A percentile compares a stretch with the other conserved stretches of the same genome.
phyloP scores from a whole-genome alignment of 2,888 invertebrate genomes.

The Tetrapedia diversipes region DNA sequence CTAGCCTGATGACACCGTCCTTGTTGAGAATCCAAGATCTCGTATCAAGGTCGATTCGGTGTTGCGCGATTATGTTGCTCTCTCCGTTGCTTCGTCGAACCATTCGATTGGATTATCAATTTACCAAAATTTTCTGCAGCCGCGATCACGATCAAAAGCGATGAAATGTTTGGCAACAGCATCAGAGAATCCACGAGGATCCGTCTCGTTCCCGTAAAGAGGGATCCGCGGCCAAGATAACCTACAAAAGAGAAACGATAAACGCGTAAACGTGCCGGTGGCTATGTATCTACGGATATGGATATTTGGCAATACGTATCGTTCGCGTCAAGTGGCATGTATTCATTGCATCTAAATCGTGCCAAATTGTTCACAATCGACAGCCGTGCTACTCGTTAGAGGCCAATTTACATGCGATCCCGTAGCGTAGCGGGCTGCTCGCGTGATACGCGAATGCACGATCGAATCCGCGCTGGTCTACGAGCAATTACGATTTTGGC shows the following conservation, averaged over 20 bases:
- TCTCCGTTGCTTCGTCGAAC: conserved; percentile 27
- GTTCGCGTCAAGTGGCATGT: not conserved
- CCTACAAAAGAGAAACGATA: no score
- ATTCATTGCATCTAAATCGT: conserved; percentile 27
- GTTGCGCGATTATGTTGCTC: conserved; percentile 34
- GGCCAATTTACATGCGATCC: conserved; percentile 15
- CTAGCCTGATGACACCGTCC: conserved; percentile 56
- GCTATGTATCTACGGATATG: no score
- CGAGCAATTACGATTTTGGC: not conserved
- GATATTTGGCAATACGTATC: not conserved
- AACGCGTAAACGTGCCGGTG: no score
- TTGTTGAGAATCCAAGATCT: conserved; percentile 67
- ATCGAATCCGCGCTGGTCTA: not conserved
- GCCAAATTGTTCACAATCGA: conserved; percentile 20
- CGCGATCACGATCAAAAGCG: conserved; percentile 33
- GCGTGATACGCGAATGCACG: conserved; percentile 24
- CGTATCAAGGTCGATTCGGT: conserved; percentile 61
- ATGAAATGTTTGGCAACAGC: no score
- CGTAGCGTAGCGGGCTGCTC: not conserved
- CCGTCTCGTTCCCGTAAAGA: no score
- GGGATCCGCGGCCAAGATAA: no score
- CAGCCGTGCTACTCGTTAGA: conserved; percentile 13
- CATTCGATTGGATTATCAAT: conserved; percentile 43
- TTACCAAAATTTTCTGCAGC: conserved; percentile 22
- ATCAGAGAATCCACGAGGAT: no score